Conservation (phyloP, 2,113 vertebrate genomes). For the Notarius quadriscutis region DNA sequence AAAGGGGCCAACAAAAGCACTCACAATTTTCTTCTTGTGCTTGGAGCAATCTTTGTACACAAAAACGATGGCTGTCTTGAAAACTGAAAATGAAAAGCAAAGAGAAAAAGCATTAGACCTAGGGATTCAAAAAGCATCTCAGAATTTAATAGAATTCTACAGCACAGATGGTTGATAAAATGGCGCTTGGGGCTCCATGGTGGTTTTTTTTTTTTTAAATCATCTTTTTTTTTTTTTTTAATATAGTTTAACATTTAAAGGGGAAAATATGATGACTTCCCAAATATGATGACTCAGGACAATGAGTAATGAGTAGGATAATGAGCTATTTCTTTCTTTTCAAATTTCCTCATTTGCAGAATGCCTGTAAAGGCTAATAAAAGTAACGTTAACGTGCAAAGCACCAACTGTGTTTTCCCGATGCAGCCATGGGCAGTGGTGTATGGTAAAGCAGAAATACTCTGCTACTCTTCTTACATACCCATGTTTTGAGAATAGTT, state of each 20-base stretch:
- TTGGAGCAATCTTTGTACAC: constrained; percentile 93
- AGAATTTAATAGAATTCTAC: constrained; percentile 27
- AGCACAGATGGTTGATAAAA: constrained; percentile 16
- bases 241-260: constrained; percentile 22
- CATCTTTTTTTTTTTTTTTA: constrained; percentile 17
- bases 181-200: constrained; percentile 6
- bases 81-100: constrained; percentile 73
- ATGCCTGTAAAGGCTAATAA: constrained; percentile 41
- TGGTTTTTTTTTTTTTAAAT: not conserved
- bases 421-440: not conserved
- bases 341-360: not conserved
- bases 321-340: constrained; percentile 25
- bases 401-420: not conserved
- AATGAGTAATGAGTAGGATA: constrained; percentile 4
- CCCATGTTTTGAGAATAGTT: not conserved
- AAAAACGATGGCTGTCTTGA: constrained; percentile 95
- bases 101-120: constrained; percentile 43
- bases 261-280: constrained; percentile 13
- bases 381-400: constrained; percentile 53
- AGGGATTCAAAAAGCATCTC: constrained; percentile 28
- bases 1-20: constrained; percentile 56
- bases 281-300: not conserved
- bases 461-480: not conserved
- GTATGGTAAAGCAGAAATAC: not conserved
- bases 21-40: constrained; percentile 93